phyloP scores from a whole-genome alignment of 2,888 invertebrate genomes.

The Sturmia bella region DNA sequence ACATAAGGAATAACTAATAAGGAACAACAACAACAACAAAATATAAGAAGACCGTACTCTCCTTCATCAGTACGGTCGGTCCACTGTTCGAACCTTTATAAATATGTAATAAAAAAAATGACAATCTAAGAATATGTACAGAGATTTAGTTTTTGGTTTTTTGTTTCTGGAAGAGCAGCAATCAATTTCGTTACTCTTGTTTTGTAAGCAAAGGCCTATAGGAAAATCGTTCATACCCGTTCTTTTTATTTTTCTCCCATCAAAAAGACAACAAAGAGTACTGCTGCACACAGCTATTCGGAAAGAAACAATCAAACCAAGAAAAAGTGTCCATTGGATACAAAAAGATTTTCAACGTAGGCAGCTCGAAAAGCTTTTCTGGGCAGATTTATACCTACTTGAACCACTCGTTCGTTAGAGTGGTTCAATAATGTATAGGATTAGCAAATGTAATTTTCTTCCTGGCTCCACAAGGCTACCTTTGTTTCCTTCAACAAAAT shows the following conservation, averaged over 20 bases:
- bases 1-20: constrained; percentile 51
- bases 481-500: too few species aligned
- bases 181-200: constrained; percentile 50
- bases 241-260: constrained; percentile 22
- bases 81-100: constrained; percentile 57
- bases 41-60: constrained; percentile 52
- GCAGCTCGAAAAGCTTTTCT: too few species aligned
- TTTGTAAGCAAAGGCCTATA: constrained; percentile 53
- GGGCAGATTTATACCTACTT: too few species aligned
- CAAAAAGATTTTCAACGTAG: constrained; percentile 44
- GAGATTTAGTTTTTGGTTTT: constrained; percentile 46
- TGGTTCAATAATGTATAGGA: too few species aligned
- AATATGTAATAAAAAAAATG: constrained; percentile 51
- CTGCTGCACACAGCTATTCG: constrained; percentile 33
- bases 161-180: constrained; percentile 49
- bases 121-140: constrained; percentile 62
- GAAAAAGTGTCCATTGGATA: constrained; percentile 38
- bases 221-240: constrained; percentile 34
- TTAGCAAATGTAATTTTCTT: too few species aligned
- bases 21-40: constrained; percentile 41
- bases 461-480: too few species aligned
- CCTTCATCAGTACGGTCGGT: constrained; percentile 60
- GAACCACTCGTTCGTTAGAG: too few species aligned
- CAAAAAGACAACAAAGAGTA: constrained; percentile 40
- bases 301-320: constrained; percentile 31